A percentile compares a stretch with the other conserved stretches of the same genome.
Evolutionary conservation across 1,140 invertebrate species (phyloP).

Genomic region (Carcinoscorpius rotundicauda): DNA sequence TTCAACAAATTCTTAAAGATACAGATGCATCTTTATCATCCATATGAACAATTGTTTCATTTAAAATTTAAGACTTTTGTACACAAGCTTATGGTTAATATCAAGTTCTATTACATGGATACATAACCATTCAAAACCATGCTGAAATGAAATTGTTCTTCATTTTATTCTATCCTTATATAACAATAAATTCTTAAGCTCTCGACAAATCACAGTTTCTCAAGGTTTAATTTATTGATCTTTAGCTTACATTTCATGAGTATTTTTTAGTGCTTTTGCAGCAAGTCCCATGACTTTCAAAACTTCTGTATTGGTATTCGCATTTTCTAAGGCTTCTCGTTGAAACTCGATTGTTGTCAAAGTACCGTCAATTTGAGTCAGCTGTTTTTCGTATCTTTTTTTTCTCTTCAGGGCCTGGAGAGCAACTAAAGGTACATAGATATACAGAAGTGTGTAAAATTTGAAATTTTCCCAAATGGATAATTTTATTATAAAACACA

Average conservation of each 20-base stretch:
- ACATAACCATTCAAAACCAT: too few relatives aligned
- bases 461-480: neutral
- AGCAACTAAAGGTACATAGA: conserved; percentile 55
- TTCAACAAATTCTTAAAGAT: too few relatives aligned
- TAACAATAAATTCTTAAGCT: too few relatives aligned
- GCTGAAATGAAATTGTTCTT: too few relatives aligned
- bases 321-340: conserved; percentile 91
- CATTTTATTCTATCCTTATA: too few relatives aligned
- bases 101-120: too few relatives aligned
- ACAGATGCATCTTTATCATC: too few relatives aligned
- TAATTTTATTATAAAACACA: too few relatives aligned
- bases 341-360: conserved; percentile 98
- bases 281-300: conserved; percentile 92
- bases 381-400: conserved; percentile 93
- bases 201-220: too few relatives aligned
- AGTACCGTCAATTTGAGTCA: conserved; percentile 97
- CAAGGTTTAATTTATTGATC: neutral
- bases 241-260: conserved; percentile 52
- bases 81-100: too few relatives aligned
- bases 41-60: too few relatives aligned
- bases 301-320: conserved; percentile 97
- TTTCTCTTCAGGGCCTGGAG: conserved; percentile 95
- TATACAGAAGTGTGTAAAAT: conserved; percentile 1
- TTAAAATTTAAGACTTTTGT: too few relatives aligned
- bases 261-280: conserved; percentile 87